A percentile compares a stretch with the other conserved stretches of the same genome.
Evolutionary conservation across 30 jellyfish, hydroid and myxozoan genomes (phyloP).

Genomic region (Pelagia noctiluca): DNA sequence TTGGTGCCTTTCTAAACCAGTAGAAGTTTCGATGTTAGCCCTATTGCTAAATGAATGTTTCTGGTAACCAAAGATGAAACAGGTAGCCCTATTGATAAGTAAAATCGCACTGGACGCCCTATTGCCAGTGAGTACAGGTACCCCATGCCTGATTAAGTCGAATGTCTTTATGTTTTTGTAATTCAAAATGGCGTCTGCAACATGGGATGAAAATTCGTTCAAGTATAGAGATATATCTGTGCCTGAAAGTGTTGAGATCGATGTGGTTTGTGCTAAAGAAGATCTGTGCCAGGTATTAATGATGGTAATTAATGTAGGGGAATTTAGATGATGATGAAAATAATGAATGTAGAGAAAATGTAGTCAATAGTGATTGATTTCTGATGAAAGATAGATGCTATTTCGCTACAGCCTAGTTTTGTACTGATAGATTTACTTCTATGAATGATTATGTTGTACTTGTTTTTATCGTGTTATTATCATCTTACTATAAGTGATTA

Average conservation of each 20-base stretch:
- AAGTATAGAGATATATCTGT: slow-evolving; percentile 46
- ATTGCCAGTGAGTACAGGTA: neutral
- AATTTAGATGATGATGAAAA: neutral
- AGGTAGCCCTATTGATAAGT: neutral
- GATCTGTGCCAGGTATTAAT: slow-evolving; percentile 53
- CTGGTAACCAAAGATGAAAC: too few relatives aligned
- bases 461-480: too few relatives aligned
- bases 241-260: slow-evolving; percentile 64
- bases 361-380: neutral
- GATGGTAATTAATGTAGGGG: neutral
- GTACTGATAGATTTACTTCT: too few relatives aligned
- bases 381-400: too few relatives aligned
- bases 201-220: slow-evolving; percentile 56
- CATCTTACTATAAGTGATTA: too few relatives aligned
- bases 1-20: too few relatives aligned
- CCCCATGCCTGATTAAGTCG: neutral
- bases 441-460: too few relatives aligned
- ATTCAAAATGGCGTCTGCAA: slow-evolving; percentile 78
- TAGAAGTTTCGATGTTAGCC: too few relatives aligned
- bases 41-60: too few relatives aligned
- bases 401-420: too few relatives aligned
- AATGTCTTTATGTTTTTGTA: neutral
- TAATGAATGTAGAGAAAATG: neutral
- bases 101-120: neutral
- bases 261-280: slow-evolving; percentile 71